These are phyloP conservation scores for Liodrosophila aerea DNA, from an alignment of 2,888 invertebrate genomes.

Conservation along the genomic window DNA sequence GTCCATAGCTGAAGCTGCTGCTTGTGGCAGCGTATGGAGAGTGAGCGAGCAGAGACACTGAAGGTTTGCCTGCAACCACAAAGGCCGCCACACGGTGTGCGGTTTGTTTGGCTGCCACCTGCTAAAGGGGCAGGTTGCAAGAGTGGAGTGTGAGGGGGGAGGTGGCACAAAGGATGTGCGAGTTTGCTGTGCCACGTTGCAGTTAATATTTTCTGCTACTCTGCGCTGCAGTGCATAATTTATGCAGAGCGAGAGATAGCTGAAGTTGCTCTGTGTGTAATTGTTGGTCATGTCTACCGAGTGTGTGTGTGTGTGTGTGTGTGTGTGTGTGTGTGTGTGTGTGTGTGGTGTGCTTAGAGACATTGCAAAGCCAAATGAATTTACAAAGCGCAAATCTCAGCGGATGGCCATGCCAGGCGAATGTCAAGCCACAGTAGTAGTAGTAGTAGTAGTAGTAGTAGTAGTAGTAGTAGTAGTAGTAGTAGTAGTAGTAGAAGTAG, in stretches of 20 bases:
- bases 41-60: constrained; percentile 20
- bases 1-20: constrained; percentile 10
- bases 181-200: constrained; percentile 43
- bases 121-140: constrained; percentile 30
- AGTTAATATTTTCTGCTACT: constrained; percentile 73
- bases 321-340: constrained; percentile 31
- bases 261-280: constrained; percentile 26
- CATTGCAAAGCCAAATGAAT: constrained; percentile 48
- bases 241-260: constrained; percentile 52
- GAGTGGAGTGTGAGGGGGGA: not conserved
- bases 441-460: too few relatives aligned
- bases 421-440: too few relatives aligned
- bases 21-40: constrained; percentile 7
- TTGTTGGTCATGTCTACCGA: constrained; percentile 45
- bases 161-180: constrained; percentile 8
- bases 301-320: constrained; percentile 7
- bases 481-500: too few relatives aligned
- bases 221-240: constrained; percentile 73
- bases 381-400: constrained; percentile 62
- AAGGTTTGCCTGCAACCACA: constrained; percentile 33
- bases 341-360: constrained; percentile 45
- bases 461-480: too few relatives aligned
- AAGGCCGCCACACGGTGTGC: constrained; percentile 53
- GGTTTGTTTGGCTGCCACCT: constrained; percentile 72
- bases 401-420: constrained; percentile 62